phyloP scores from a whole-genome alignment of 2,797 vertebrate species.

The Hybognathus amarus region DNA sequence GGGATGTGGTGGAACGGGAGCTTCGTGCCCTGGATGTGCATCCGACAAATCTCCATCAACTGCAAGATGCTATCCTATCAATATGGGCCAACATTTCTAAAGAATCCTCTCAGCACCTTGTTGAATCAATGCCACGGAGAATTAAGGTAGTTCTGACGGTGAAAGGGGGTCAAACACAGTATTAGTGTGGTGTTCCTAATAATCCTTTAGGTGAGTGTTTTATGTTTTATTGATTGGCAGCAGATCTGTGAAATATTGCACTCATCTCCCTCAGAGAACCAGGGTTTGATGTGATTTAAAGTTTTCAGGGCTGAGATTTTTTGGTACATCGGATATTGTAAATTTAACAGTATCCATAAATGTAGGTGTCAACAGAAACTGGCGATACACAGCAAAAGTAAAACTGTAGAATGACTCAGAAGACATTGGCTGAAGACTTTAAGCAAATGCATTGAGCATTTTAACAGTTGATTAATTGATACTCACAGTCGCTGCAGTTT shows the following conservation, averaged over 20 bases:
- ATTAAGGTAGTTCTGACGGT: too few relatives aligned
- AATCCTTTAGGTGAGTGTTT: too few relatives aligned
- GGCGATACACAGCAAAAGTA: background rate
- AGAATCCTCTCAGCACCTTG: too few relatives aligned
- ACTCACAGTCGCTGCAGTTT: conserved; percentile 82
- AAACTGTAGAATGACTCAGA: background rate
- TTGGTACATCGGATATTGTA: conserved; percentile 1
- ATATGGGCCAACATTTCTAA: too few relatives aligned
- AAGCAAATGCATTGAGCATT: background rate
- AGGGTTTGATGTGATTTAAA: background rate
- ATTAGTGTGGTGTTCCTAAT: too few relatives aligned
- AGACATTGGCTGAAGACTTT: background rate
- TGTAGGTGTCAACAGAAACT: background rate
- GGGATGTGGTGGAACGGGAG: too few relatives aligned
- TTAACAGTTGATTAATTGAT: conserved; percentile 17
- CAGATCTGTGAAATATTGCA: background rate
- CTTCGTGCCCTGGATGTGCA: too few relatives aligned
- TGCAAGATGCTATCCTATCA: too few relatives aligned
- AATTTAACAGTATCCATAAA: conserved; percentile 17
- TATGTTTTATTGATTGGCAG: background rate
- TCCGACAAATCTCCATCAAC: too few relatives aligned
- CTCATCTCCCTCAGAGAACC: background rate
- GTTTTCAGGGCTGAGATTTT: conserved; percentile 11
- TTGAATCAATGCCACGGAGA: too few relatives aligned
- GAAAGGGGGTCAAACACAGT: too few relatives aligned